Conservation (phyloP, 2,888 invertebrate genomes). For the Nomada lathburiana region DNA sequence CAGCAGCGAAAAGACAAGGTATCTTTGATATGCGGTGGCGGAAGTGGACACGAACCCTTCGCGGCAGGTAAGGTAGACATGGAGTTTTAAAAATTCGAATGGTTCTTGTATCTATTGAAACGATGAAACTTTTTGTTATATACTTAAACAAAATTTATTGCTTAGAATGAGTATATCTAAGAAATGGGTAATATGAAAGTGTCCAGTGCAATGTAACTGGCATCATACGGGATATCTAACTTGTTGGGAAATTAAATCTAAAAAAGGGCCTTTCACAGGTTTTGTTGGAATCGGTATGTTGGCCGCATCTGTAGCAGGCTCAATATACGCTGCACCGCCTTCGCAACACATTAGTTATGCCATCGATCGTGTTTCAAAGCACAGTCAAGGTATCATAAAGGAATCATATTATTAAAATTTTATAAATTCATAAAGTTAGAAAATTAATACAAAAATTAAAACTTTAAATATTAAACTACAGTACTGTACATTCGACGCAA, state of each 20-base stretch:
- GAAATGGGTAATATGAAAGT: too few relatives aligned
- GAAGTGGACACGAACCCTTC: slow-evolving; percentile 93
- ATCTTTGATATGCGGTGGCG: slow-evolving; percentile 90
- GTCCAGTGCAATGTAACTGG: background rate
- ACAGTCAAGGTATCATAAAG: slow-evolving; percentile 85
- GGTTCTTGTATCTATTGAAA: background rate
- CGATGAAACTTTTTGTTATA: too few relatives aligned
- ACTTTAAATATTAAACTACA: background rate
- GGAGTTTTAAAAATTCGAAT: background rate
- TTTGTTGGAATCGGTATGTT: slow-evolving; percentile 93
- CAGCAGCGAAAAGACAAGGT: slow-evolving; percentile 81
- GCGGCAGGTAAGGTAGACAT: slow-evolving; percentile 75
- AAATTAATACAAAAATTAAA: background rate
- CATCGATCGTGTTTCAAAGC: slow-evolving; percentile 86
- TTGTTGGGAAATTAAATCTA: background rate
- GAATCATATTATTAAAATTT: background rate
- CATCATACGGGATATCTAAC: background rate
- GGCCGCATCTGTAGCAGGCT: slow-evolving; percentile 88
- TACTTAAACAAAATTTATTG: too few relatives aligned
- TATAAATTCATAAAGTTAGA: background rate
- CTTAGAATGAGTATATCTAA: too few relatives aligned
- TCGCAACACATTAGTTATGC: slow-evolving; percentile 88
- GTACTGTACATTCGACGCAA: too few relatives aligned
- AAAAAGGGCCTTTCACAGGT: slow-evolving; percentile 84
- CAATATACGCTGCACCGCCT: slow-evolving; percentile 92